Base-by-base conservation (phyloP, 2,888 invertebrate species). In the Diaprepes abbreviatus region DNA sequence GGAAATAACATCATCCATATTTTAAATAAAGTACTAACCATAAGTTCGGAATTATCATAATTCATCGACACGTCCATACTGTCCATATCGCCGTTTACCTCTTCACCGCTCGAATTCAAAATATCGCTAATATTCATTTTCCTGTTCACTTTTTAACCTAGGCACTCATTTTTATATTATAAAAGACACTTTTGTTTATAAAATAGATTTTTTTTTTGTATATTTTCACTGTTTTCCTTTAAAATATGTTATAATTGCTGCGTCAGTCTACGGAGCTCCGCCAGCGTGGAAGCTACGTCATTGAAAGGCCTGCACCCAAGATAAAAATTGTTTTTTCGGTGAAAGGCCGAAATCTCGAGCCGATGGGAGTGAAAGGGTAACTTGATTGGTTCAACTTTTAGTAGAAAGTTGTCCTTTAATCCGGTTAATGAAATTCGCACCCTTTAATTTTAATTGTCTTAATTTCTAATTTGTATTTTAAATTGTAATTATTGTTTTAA, bases 41-140 rank as follows among this genome's bases (percentile, higher is more conserved):
- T 82, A 48, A 83, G 74, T 66, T 82, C 83, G 19, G 80, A 74
- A 72, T 80, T 80, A 63, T 82, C 82, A 55, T 80, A 81, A 70
- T 78, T 80, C 36, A 81, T 64, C 19, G 79, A 78, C 48, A 80
- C 77, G 71, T 83, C 83, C 75, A 83, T 82, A 57, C 79, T 81
- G 66, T 81, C 82, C 77, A 81, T 76, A 66, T 78, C 78, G 55
- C 71, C 75, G 69, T 76, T 78, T 67, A 78, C 77, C 73, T 80
- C 80, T 62, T 78, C 80, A 16, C 79, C 78, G 45, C 74, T 73
- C 16, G 74, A 72, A 57, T 77, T 76, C 21, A 79, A 73, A 52
- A 78, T 72, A 71, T 79, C 78, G 55, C 75, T 64, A 60, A 79
- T 72, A 72, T 75, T 76, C 75, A 77, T 76, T 28, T 55, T 50